Percentiles rank a stretch among this genome's conserved stretches.
Evolutionary conservation across 2,113 vertebrate genomes (phyloP).

Genomic region (Chaetura pelagica): DNA sequence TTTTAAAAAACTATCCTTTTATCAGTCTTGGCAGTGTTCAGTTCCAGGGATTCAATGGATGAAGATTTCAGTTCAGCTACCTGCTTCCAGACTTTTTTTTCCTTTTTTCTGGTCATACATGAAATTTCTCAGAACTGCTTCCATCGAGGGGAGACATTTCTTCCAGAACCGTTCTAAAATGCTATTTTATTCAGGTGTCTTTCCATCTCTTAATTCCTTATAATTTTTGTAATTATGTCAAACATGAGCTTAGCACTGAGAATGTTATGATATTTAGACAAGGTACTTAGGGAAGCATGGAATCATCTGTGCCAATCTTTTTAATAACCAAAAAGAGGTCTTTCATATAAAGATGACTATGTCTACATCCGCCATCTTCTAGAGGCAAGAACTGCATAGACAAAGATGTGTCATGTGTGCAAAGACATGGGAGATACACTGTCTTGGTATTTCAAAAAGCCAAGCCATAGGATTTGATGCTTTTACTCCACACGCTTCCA

Average conservation of each 20-base stretch:
- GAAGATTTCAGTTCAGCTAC: not conserved
- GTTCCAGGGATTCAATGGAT: not conserved
- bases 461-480: not conserved
- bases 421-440: not conserved
- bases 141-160: rapidly evolving
- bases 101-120: not conserved
- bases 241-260: not conserved
- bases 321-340: not conserved
- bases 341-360: not conserved
- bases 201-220: not conserved
- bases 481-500: not conserved
- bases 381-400: not conserved
- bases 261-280: not conserved
- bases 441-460: not conserved
- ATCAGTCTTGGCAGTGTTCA: not conserved
- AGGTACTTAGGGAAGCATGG: not conserved
- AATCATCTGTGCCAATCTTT: not conserved
- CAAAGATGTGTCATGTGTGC: not conserved
- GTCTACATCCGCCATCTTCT: not conserved
- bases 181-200: not conserved
- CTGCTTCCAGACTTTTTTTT: not conserved
- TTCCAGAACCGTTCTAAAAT: not conserved
- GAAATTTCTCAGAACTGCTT: not conserved
- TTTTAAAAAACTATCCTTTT: not conserved
- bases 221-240: not conserved